Conservation (phyloP, 2,797 vertebrate genomes). For the Eulemur coronatus region DNA sequence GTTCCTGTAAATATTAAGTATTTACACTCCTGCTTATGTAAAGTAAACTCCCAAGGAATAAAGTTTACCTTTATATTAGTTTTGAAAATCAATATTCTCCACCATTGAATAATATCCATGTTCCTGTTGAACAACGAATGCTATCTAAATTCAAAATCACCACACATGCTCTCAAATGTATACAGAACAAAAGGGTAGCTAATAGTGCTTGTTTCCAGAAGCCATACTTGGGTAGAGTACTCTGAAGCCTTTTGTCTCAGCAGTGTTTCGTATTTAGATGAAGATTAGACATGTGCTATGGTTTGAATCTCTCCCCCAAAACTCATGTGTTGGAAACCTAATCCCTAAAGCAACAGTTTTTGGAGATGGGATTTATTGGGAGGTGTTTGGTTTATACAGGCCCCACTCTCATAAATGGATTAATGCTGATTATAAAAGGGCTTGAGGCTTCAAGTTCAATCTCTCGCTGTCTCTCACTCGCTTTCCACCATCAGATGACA, state of each 20-base stretch:
- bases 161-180: neutral
- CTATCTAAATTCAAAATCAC: neutral
- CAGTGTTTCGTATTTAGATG: neutral
- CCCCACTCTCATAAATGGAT: no score
- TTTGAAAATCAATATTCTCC: neutral
- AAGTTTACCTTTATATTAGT: neutral
- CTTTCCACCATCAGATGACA: neutral
- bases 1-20: neutral
- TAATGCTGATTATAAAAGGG: neutral
- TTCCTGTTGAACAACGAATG: neutral
- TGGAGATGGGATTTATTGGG: no score
- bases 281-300: neutral
- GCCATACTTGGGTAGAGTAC: neutral
- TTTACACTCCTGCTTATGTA: neutral
- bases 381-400: no score
- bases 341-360: no score
- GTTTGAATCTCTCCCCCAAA: neutral
- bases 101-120: neutral
- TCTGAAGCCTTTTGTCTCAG: neutral
- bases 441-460: neutral
- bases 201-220: neutral
- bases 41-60: neutral
- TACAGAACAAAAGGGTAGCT: neutral
- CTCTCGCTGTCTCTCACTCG: neutral
- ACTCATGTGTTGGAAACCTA: neutral